phyloP scores from a whole-genome alignment of 92 coral and sea anemone genomes.

The Siderastrea radians region DNA sequence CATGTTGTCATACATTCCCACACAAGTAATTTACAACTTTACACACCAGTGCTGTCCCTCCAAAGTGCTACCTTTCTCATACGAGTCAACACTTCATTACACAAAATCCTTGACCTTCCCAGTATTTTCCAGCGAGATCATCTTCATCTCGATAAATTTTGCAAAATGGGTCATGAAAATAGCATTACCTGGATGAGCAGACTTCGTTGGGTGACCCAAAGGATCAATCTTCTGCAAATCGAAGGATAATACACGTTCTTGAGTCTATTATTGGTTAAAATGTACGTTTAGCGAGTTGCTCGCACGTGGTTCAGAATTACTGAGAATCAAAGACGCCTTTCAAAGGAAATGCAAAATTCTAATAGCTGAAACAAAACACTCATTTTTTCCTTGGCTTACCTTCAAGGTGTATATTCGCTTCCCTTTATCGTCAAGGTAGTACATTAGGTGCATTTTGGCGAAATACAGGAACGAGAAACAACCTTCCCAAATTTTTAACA shows the following conservation, averaged over 20 bases:
- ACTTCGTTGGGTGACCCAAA: conserved; percentile 82
- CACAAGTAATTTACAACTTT: no score
- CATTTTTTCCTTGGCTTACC: conserved; percentile 50
- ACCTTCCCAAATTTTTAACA: not conserved
- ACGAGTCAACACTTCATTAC: no score
- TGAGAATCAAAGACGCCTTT: not conserved
- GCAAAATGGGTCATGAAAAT: not conserved
- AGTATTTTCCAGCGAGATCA: no score
- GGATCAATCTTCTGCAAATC: conserved; percentile 89
- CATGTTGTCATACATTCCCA: no score
- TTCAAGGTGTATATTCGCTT: conserved; percentile 93
- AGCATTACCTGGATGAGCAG: conserved; percentile 97
- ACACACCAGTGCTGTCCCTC: no score
- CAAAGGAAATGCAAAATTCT: not conserved
- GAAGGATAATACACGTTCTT: not conserved
- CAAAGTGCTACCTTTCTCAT: no score
- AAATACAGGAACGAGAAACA: not conserved
- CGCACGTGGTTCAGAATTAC: conserved; percentile 25
- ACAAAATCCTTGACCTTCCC: no score
- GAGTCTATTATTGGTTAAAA: not conserved
- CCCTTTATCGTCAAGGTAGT: conserved; percentile 78
- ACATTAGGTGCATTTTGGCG: conserved; percentile 91
- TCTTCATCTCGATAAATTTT: no score
- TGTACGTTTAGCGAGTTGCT: not conserved
- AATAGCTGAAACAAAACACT: not conserved